Percentiles rank a stretch among this genome's conserved stretches.
These are phyloP conservation scores for Plecturocebus donacophilus DNA, from an alignment of 2,113 vertebrate genomes.

Conservation along the genomic window DNA sequence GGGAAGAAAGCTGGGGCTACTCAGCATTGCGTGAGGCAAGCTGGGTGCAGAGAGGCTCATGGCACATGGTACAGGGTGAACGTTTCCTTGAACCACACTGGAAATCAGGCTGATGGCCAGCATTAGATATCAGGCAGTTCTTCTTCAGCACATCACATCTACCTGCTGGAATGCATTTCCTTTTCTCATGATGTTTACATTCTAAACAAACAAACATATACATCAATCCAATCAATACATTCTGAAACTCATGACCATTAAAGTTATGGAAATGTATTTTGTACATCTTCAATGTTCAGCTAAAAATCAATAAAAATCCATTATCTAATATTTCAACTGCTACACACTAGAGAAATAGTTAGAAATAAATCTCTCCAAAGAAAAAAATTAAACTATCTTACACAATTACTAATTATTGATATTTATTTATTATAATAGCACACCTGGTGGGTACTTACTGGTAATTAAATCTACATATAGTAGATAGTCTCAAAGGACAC, in stretches of 20 bases:
- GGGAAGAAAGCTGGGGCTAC: neutral
- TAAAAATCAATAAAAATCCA: slow-evolving; percentile 76
- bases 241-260: slow-evolving; percentile 43
- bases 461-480: slow-evolving; percentile 29
- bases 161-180: neutral
- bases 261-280: slow-evolving; percentile 66
- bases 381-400: slow-evolving; percentile 49
- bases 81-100: neutral
- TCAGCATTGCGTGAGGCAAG: neutral
- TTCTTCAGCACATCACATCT: neutral
- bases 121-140: neutral
- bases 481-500: slow-evolving; percentile 28
- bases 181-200: neutral
- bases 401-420: slow-evolving; percentile 59
- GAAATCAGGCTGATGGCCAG: neutral
- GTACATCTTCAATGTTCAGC: slow-evolving; percentile 63
- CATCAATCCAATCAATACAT: slow-evolving; percentile 33
- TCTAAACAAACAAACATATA: slow-evolving; percentile 57
- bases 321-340: slow-evolving; percentile 70
- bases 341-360: neutral
- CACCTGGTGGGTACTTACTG: slow-evolving; percentile 56
- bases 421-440: slow-evolving; percentile 56
- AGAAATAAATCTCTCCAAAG: slow-evolving; percentile 63
- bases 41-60: neutral
- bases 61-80: neutral